Percentiles rank a stretch among this genome's conserved stretches.
phyloP scores from a whole-genome alignment of 2,888 invertebrate genomes.

The Cephalotes varians region DNA sequence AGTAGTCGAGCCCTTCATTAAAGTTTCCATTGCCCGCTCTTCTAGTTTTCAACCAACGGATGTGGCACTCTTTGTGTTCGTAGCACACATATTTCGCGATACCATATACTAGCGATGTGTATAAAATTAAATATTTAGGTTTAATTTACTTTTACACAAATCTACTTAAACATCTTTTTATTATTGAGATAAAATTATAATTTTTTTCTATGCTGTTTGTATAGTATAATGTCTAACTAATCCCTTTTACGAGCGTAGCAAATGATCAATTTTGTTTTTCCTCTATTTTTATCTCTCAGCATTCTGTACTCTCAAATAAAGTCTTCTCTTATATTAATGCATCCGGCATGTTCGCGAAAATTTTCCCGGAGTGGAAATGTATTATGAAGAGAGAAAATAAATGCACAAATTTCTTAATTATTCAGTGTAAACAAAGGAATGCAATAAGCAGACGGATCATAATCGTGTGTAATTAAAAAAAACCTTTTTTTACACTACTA shows the following conservation, averaged over 20 bases:
- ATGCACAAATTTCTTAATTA: conserved; percentile 47
- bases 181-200: neutral
- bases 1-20: conserved; percentile 72
- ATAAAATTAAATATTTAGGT: neutral
- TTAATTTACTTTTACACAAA: neutral
- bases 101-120: conserved; percentile 22
- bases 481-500: conserved; percentile 18
- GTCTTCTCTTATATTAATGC: conserved; percentile 4
- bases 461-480: conserved; percentile 1
- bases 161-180: neutral
- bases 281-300: neutral
- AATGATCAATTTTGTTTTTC: neutral
- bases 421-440: conserved; percentile 38
- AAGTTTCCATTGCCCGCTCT: conserved; percentile 74
- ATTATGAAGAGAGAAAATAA: conserved; percentile 24
- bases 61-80: conserved; percentile 57
- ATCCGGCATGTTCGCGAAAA: neutral
- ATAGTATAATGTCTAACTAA: neutral
- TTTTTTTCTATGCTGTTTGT: neutral
- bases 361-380: neutral
- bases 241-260: neutral
- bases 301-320: neutral
- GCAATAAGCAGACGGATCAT: conserved; percentile 4
- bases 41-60: conserved; percentile 71
- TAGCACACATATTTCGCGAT: conserved; percentile 45